Conservation (phyloP, 2,888 invertebrate species). For the Melinopterus prodromus region DNA sequence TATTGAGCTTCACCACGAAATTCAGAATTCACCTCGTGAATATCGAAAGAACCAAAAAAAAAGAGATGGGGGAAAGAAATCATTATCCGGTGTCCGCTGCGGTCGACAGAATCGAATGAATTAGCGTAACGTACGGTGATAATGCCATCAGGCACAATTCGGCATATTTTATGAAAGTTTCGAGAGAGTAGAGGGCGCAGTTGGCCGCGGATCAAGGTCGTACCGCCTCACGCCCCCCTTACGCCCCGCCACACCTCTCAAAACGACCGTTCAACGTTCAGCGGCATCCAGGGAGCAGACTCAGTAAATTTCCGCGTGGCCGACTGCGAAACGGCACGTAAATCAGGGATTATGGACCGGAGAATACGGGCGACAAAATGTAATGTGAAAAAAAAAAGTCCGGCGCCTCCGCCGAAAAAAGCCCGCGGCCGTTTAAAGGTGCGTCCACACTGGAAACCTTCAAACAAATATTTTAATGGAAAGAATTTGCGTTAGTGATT, state of each 20-base stretch:
- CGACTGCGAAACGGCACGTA: not conserved
- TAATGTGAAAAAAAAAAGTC: not conserved
- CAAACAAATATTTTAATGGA: too few relatives aligned
- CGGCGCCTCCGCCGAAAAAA: not conserved
- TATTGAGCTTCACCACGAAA: too few relatives aligned
- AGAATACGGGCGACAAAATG: not conserved
- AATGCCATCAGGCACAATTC: constrained; percentile 4
- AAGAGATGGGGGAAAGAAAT: not conserved
- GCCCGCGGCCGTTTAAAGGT: not conserved
- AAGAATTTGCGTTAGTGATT: too few relatives aligned
- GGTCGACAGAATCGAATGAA: not conserved
- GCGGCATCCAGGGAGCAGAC: not conserved
- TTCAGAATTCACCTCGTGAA: too few relatives aligned
- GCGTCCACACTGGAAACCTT: not conserved
- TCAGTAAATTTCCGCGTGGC: not conserved
- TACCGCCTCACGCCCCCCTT: not conserved
- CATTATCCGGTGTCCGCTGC: not conserved
- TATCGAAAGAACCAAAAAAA: not conserved
- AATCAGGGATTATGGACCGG: not conserved
- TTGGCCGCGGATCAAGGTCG: not conserved
- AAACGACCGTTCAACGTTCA: not conserved
- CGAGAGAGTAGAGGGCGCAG: not conserved
- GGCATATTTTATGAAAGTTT: constrained; percentile 4
- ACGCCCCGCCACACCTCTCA: not conserved
- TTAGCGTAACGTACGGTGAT: not conserved